Conservation (phyloP, 2,797 vertebrate species). For the Sciaenops ocellatus region DNA sequence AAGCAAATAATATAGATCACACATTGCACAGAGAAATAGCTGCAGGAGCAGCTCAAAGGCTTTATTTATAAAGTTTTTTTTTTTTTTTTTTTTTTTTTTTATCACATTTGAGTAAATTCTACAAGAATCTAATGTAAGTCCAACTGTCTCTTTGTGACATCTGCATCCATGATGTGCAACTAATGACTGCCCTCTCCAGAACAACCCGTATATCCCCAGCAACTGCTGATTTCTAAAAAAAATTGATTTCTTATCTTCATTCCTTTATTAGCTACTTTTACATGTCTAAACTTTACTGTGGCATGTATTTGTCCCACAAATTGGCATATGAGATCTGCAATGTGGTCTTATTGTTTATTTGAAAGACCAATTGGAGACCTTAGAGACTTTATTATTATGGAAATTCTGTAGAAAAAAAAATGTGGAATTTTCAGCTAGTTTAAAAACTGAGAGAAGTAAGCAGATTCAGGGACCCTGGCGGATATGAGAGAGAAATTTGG, state of each 20-base stretch:
- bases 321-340: neutral
- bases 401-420: conserved; percentile 7
- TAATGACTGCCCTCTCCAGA: neutral
- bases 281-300: neutral
- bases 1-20: neutral
- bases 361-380: neutral
- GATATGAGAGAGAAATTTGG: conserved; percentile 21
- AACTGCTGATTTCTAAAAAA: neutral
- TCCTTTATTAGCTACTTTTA: neutral
- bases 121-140: neutral
- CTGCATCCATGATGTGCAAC: neutral
- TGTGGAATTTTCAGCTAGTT: conserved; percentile 19
- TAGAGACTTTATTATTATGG: neutral
- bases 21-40: neutral
- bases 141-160: neutral
- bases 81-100: no score
- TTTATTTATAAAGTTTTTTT: neutral
- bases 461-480: neutral
- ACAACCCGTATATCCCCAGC: neutral
- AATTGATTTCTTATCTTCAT: neutral
- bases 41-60: neutral
- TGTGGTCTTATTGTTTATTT: neutral
- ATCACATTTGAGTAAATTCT: neutral
- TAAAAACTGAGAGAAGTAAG: neutral
- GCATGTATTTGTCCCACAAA: neutral